Base-by-base conservation (phyloP, 2,888 invertebrate species). In the Megastigmus dorsalis region DNA sequence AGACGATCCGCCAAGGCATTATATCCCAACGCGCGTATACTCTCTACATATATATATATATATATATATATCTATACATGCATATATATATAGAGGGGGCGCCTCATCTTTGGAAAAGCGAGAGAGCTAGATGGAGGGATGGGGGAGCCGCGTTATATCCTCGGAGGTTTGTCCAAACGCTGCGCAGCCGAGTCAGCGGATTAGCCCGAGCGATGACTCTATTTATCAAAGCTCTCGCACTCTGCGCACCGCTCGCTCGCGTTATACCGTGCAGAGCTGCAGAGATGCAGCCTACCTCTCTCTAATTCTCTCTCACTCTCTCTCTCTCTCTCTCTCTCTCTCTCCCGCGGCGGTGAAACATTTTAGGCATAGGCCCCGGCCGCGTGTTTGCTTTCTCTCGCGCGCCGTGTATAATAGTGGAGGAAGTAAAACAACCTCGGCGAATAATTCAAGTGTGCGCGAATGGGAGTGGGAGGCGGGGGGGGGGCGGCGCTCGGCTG, bases 151-250 rank as follows among this genome's bases (percentile, higher is more conserved):
- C n/a, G n/a, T n/a, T n/a, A 20, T 28, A 45, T 15, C 60, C 43
- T 43, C 59, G n/a, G 57, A 57, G 33, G 48, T 57, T 67, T 57
- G 57, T 59, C 68, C 68, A 33, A 48, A 50, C 50, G 62, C 28
- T 20, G n/a, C n/a, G n/a, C n/a, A 4, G 38, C 43, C 68, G 48
- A 71, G 71, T 65, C 71, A 71, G 71, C 71, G 57, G 30, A 55
- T 63, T 45, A 71, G 62, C 52, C 26, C 38, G 15, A 41, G 30
- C 13, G 60, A 60, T 60, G 60, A 60, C 43, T 69, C 60, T 48
- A 69, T 69, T 69, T 69, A 70, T 70, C 62, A 54, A 65, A 45
- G 18, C 45, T 45, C n/a, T 6, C 45, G 18, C 18, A 13, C 41
- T n/a, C n/a, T n/a, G n/a, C n/a, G n/a, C n/a, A n/a, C n/a, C n/a